Base-by-base conservation (phyloP, 2,888 invertebrate genomes). In the Agonopterix arenella region DNA sequence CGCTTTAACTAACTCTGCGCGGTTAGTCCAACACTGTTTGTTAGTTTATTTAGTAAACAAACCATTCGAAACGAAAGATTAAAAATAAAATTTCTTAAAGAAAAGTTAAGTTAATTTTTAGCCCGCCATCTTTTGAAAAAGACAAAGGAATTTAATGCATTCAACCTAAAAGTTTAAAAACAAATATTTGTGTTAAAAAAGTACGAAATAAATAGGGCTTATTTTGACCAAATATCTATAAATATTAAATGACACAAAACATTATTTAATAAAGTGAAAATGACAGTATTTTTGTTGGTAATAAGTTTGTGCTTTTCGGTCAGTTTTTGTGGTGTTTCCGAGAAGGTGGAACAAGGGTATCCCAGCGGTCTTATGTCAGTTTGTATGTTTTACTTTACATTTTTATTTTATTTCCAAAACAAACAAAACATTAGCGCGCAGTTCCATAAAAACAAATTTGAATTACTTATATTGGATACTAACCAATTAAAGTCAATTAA, bases 291-390 rank as follows among this genome's bases (percentile, higher is more conserved):
- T 51, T n/a, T 62, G 48, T 10, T 48, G 48, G 10, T 8, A 18
- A 2, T 49, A 36, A 11, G 13, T 57, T 55, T 43, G 52, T 51
- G 51, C 60, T 45, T 56, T 48, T 54, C 43, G 49, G 51, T 56
- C 54, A 42, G 52, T 11, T 40, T 40, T 52, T 47, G 13, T 56
- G 56, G 52, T 11, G 2, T 40, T 52, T 47, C 11, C 55, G 56
- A 51, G 59, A 70, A 73, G 52, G 56, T 52, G 1, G 79, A 80
- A 10, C 66, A 72, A 47, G 88, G 88, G 58, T 80, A 80, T 60
- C 82, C 88, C 0, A 73, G 72, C 40, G 88, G 88, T 67, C 66
- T 82, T 13, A 73, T 85, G 77, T 80, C 85, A 62, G 73, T 76
- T 64, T 88, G 88, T 88, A 84, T 58, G 86, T 84, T 53, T 43